phyloP scores from a whole-genome alignment of 2,888 invertebrate genomes.

The Synergus laeviventris region DNA sequence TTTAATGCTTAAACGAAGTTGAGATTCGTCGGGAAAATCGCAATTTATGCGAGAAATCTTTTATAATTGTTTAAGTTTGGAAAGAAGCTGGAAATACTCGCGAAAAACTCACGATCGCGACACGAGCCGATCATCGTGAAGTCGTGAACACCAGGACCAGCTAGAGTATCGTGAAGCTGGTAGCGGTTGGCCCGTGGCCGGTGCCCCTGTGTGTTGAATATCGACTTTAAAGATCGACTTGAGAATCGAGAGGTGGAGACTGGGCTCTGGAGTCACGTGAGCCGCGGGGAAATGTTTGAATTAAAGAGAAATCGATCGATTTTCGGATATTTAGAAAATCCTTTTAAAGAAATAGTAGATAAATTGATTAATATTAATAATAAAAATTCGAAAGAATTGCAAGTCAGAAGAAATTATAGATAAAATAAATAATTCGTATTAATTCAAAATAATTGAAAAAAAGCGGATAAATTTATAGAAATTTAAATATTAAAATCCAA shows the following conservation, averaged over 20 bases:
- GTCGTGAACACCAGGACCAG: constrained; percentile 60
- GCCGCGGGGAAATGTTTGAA: constrained; percentile 13
- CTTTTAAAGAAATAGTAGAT: too few relatives aligned
- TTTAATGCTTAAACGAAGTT: neutral
- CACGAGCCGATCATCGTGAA: constrained; percentile 71
- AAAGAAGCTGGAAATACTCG: constrained; percentile 50
- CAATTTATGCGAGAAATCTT: neutral
- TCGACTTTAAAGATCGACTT: constrained; percentile 29
- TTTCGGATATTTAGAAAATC: too few relatives aligned
- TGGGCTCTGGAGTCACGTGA: constrained; percentile 16
- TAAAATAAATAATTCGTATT: too few relatives aligned
- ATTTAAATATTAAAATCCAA: too few relatives aligned
- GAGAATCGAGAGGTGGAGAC: constrained; percentile 19
- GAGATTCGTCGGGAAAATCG: neutral
- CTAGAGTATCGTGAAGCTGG: constrained; percentile 22
- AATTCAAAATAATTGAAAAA: too few relatives aligned
- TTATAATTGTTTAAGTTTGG: neutral
- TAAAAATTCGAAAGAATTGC: too few relatives aligned
- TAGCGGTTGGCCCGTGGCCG: too few relatives aligned
- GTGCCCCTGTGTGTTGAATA: too few relatives aligned
- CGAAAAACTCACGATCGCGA: constrained; percentile 64
- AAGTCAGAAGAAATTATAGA: too few relatives aligned
- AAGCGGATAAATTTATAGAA: too few relatives aligned
- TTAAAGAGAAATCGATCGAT: neutral
- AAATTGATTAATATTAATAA: too few relatives aligned